These are phyloP conservation scores for Hypselothyrea guttata DNA, from an alignment of 2,888 invertebrate species.

Conservation along the genomic window DNA sequence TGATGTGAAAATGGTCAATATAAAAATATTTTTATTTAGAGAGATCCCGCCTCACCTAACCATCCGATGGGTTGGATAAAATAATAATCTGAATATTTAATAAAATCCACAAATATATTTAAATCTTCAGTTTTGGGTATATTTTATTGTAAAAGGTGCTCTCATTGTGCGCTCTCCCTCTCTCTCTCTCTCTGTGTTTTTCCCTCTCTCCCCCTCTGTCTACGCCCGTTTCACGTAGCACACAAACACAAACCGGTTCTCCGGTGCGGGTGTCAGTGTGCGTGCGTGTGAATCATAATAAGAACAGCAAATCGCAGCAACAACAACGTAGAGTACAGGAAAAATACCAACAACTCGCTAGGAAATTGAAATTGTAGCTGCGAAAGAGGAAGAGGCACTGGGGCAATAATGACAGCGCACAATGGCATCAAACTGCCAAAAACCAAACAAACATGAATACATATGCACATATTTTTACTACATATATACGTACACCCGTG, in stretches of 20 bases:
- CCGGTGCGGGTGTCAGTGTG: constrained; percentile 61
- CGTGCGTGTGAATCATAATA: constrained; percentile 65
- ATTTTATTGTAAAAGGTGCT: no score
- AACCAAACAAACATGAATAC: constrained; percentile 11
- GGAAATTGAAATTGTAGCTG: constrained; percentile 72
- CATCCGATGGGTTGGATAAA: no score
- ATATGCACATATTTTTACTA: constrained; percentile 5
- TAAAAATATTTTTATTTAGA: no score
- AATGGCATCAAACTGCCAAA: constrained; percentile 41
- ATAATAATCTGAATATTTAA: no score
- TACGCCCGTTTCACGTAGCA: constrained; percentile 9
- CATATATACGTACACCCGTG: neutral
- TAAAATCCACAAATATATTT: no score
- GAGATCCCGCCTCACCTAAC: no score
- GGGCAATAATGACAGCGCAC: constrained; percentile 21
- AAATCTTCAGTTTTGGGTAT: no score
- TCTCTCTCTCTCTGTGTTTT: neutral
- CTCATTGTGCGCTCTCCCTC: constrained; percentile 7
- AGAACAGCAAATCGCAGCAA: constrained; percentile 40
- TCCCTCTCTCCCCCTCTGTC: constrained; percentile 3
- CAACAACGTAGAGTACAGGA: constrained; percentile 6
- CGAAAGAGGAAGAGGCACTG: constrained; percentile 4
- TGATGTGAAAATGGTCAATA: no score
- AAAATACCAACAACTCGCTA: constrained; percentile 39
- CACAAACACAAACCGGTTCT: constrained; percentile 60